Evolutionary conservation across 2,888 invertebrate genomes (phyloP), one percentile per base, ranked within the genome.

Genomic region (Hemistola chrysoprasaria): DNA sequence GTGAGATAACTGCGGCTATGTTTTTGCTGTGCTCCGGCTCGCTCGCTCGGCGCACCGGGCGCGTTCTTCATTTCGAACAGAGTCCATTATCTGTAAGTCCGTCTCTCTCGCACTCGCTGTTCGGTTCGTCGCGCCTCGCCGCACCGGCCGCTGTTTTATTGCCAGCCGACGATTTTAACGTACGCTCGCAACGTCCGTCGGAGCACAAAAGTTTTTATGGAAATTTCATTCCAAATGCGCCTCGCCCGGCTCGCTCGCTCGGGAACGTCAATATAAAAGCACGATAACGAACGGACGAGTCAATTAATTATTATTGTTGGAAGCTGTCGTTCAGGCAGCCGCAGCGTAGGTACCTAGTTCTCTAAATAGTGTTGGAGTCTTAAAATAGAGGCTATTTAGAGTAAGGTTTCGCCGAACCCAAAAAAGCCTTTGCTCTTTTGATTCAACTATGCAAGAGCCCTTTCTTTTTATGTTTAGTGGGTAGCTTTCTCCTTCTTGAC

Each of bases 201-300:
- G 83, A 85, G 86, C 85, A 87, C 88, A 88, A 88, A 87, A 87
- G 87, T 88, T 88, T 88, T 88, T 88, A 88, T 88, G 88, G 87
- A 88, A 88, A 88, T 88, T 88, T 88, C 87, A 86, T 87, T 88
- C 79, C 86, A 75, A 88, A 83, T 85, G 84, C 85, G 85, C 79
- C 80, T 78, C 85, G 78, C 78, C 77, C 81, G 80, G 80, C 80
- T 78, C 70, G 81, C 82, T 79, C 81, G 79, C 67, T 78, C 79
- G 82, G 75, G 83, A 78, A 83, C 87, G 83, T 86, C 86, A 85
- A 87, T 88, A 86, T 86, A 86, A 86, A 86, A 84, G 87, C 85
- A 85, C 81, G 86, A 88, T 86, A 87, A 87, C 87, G 85, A 87
- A 88, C 83, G 83, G 86, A 87, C 86, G 84, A 87, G 86, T 88